Evolutionary conservation across 2,888 invertebrate genomes (phyloP).

Genomic region (Eupithecia inturbata): DNA sequence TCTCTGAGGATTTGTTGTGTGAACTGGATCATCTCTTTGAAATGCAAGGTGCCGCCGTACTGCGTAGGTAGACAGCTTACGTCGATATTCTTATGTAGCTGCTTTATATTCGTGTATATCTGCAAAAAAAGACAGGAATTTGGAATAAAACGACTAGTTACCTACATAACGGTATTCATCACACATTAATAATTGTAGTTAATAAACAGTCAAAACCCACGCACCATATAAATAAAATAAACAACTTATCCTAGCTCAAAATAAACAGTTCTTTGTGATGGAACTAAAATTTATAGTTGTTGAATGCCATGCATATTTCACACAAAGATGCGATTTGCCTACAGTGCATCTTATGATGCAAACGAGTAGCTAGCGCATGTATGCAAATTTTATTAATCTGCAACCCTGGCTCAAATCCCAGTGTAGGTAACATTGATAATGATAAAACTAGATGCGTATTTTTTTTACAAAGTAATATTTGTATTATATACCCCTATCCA

Average conservation of each 20-base stretch:
- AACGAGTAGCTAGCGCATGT: constrained; percentile 3
- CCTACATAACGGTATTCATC: neutral
- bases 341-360: neutral
- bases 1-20: constrained; percentile 86
- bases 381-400: neutral
- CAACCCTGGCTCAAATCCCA: neutral
- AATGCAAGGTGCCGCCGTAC: constrained; percentile 88
- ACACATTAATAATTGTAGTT: neutral
- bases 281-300: neutral
- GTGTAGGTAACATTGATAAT: neutral
- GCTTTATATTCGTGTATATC: constrained; percentile 84
- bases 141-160: neutral
- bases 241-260: neutral
- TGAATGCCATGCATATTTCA: neutral
- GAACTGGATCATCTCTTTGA: constrained; percentile 88
- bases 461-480: neutral
- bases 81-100: constrained; percentile 85
- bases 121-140: constrained; percentile 55
- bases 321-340: neutral
- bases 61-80: constrained; percentile 87
- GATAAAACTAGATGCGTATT: neutral
- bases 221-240: neutral
- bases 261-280: neutral
- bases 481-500: neutral
- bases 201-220: neutral